Evolutionary conservation across 2,888 invertebrate species (phyloP).

Genomic region (Agonopterix subpropinquella): DNA sequence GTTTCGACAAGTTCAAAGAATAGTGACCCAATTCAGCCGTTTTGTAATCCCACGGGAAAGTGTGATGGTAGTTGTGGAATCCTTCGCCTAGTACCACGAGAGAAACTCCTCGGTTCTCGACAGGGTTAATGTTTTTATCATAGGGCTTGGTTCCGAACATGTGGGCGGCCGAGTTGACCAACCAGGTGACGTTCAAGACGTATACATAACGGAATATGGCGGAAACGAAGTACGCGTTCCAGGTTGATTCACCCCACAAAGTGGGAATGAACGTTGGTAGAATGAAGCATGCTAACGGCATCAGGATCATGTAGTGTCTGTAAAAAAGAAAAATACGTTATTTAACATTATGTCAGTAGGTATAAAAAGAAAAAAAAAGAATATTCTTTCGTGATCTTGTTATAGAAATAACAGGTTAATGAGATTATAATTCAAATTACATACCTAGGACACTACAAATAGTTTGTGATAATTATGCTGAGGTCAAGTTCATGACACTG

Average conservation of each 20-base stretch:
- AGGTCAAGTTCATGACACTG: no score
- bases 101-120: slow-evolving; percentile 81
- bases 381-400: no score
- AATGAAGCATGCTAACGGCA: slow-evolving; percentile 84
- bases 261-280: slow-evolving; percentile 85
- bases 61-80: slow-evolving; percentile 92
- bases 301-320: slow-evolving; percentile 83
- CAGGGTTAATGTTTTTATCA: slow-evolving; percentile 83
- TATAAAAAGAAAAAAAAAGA: no score
- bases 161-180: slow-evolving; percentile 93
- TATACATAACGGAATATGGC: slow-evolving; percentile 85
- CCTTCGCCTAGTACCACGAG: slow-evolving; percentile 84
- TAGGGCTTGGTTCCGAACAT: slow-evolving; percentile 84
- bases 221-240: slow-evolving; percentile 80
- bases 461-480: no score
- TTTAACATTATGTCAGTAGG: no score
- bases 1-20: slow-evolving; percentile 81
- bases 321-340: slow-evolving; percentile 18
- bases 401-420: no score
- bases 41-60: slow-evolving; percentile 91
- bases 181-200: slow-evolving; percentile 90
- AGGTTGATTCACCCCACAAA: slow-evolving; percentile 83
- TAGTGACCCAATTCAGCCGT: slow-evolving; percentile 85
- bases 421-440: no score
- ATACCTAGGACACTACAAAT: no score